These are phyloP conservation scores for Macrobrachium nipponense DNA, from an alignment of 1,140 invertebrate genomes.

Conservation along the genomic window DNA sequence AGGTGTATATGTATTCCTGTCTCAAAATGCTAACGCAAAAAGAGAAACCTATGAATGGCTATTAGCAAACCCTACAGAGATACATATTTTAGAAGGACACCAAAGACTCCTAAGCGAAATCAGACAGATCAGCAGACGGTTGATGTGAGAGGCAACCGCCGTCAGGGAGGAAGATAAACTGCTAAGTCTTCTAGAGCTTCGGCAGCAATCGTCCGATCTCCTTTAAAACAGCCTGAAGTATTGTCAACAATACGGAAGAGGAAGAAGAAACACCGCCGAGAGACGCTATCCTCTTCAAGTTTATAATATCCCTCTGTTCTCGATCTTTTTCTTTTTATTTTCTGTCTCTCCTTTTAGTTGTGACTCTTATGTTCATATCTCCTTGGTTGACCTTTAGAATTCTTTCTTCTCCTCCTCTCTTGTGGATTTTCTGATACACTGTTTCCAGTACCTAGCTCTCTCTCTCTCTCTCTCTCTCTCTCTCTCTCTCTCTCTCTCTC, in stretches of 20 bases:
- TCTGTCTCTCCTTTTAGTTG: background rate
- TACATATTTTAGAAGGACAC: too few relatives aligned
- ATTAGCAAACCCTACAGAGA: too few relatives aligned
- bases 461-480: slow-evolving; percentile 24
- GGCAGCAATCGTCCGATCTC: too few relatives aligned
- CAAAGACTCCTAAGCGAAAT: too few relatives aligned
- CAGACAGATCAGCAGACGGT: too few relatives aligned
- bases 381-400: background rate
- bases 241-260: too few relatives aligned
- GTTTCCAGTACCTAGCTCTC: background rate
- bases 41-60: too few relatives aligned
- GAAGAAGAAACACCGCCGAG: background rate
- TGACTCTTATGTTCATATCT: background rate
- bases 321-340: background rate
- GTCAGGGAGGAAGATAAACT: too few relatives aligned
- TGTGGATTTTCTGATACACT: background rate
- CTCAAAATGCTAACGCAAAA: background rate
- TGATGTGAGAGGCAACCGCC: too few relatives aligned
- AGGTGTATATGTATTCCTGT: background rate
- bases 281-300: background rate
- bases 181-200: too few relatives aligned
- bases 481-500: slow-evolving; percentile 24
- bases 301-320: background rate
- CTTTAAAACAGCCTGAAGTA: too few relatives aligned
- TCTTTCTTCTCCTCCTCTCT: background rate